Percentiles rank a stretch among this genome's conserved stretches.
Conservation (phyloP, 30 jellyfish, hydroid and myxozoan genomes). For the Aurelia coerulea region DNA sequence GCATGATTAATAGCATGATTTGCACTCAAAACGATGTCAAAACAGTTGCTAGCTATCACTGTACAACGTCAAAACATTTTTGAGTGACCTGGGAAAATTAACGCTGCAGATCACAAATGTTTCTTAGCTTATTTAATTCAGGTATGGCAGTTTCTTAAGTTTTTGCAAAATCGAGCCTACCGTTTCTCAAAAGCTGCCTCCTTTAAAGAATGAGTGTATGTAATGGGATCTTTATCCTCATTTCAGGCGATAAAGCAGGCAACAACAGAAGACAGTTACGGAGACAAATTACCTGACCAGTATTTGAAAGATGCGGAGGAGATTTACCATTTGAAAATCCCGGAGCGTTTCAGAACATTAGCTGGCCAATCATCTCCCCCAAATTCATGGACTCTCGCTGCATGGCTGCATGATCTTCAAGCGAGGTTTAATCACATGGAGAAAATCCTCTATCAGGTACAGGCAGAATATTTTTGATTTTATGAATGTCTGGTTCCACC, state of each 20-base stretch:
- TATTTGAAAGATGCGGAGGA: slow-evolving; percentile 71
- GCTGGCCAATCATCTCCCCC: slow-evolving; percentile 90
- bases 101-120: too few relatives aligned
- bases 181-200: too few relatives aligned
- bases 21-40: too few relatives aligned
- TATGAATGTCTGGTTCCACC: too few relatives aligned
- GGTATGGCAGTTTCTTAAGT: too few relatives aligned
- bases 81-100: too few relatives aligned
- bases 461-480: background rate
- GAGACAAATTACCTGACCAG: slow-evolving; percentile 65
- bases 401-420: slow-evolving; percentile 77
- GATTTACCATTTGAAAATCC: slow-evolving; percentile 68
- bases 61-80: too few relatives aligned
- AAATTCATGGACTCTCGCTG: slow-evolving; percentile 58
- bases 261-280: slow-evolving; percentile 57
- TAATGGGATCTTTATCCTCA: background rate
- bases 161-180: too few relatives aligned
- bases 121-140: too few relatives aligned
- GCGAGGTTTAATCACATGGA: slow-evolving; percentile 76
- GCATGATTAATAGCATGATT: too few relatives aligned
- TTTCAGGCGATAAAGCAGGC: slow-evolving; percentile 67
- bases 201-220: background rate
- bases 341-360: slow-evolving; percentile 50
- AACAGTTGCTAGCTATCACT: too few relatives aligned
- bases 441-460: slow-evolving; percentile 70